These are phyloP conservation scores for Didymodactylos carnosus DNA, from an alignment of 2,888 invertebrate genomes.

Conservation along the genomic window DNA sequence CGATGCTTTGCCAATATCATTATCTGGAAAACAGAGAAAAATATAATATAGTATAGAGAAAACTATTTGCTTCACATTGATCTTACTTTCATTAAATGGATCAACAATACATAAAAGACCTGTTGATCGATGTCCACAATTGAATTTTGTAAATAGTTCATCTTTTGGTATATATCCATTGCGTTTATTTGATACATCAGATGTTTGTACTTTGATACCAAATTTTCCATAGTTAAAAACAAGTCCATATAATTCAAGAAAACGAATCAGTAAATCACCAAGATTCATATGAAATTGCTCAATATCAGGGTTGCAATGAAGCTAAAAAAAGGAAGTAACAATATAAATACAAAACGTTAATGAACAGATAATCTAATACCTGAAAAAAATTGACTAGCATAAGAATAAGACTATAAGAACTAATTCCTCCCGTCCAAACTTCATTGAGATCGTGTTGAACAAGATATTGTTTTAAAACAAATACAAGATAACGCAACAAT, in stretches of 20 bases:
- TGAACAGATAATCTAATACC: slow-evolving; percentile 38
- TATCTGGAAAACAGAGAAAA: neutral
- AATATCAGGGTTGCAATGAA: neutral
- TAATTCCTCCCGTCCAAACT: slow-evolving; percentile 97
- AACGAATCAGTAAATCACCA: slow-evolving; percentile 79
- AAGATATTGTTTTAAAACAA: slow-evolving; percentile 93
- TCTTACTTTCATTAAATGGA: slow-evolving; percentile 55
- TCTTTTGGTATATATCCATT: slow-evolving; percentile 82
- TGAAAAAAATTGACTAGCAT: slow-evolving; percentile 92
- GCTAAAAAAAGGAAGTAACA: neutral
- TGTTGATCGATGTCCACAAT: slow-evolving; percentile 61
- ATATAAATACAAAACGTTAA: neutral
- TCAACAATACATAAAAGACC: slow-evolving; percentile 90
- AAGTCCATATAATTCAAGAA: slow-evolving; percentile 85
- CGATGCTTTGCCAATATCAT: neutral
- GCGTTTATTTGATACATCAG: slow-evolving; percentile 36
- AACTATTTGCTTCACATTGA: neutral
- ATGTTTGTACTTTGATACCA: slow-evolving; percentile 72
- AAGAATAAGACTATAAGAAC: slow-evolving; percentile 89
- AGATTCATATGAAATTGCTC: slow-evolving; percentile 43
- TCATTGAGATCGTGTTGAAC: slow-evolving; percentile 92
- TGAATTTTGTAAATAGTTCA: slow-evolving; percentile 67
- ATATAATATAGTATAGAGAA: too few species aligned
- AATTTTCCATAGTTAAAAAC: slow-evolving; percentile 79
- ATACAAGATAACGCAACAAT: slow-evolving; percentile 71